phyloP scores from a whole-genome alignment of 2,797 vertebrate species.

The Sphenodon punctatus region DNA sequence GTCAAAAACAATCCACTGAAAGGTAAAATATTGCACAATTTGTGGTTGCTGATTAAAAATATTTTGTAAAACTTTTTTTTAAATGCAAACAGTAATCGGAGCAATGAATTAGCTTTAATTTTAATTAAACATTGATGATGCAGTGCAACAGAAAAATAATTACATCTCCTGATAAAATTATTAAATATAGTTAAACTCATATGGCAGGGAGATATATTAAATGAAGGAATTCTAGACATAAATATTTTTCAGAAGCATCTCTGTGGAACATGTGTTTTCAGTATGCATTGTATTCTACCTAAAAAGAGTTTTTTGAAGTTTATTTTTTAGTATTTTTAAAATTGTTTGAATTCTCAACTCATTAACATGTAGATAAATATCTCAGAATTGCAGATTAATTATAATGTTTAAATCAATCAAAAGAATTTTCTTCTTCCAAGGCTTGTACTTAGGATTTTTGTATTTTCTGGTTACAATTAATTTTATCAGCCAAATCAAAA shows the following conservation, averaged over 20 bases:
- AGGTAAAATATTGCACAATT: constrained; percentile 36
- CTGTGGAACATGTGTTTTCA: not conserved
- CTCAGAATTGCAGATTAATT: not conserved
- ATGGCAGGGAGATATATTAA: constrained; percentile 17
- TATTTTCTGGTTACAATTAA: not conserved
- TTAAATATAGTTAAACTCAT: not conserved
- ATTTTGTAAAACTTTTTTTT: constrained; percentile 42
- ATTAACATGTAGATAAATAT: not conserved
- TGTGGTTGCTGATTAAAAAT: constrained; percentile 31
- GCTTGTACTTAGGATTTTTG: not conserved
- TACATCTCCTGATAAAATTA: constrained; percentile 16
- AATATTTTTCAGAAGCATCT: not conserved
- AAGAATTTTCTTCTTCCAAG: not conserved
- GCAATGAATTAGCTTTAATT: constrained; percentile 26
- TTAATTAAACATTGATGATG: constrained; percentile 49
- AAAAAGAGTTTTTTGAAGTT: not conserved
- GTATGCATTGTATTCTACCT: not conserved
- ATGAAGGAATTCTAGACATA: not conserved
- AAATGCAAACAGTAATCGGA: constrained; percentile 40
- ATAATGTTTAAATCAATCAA: not conserved
- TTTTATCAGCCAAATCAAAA: not conserved
- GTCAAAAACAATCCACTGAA: not conserved
- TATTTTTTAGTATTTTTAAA: not conserved
- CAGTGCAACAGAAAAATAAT: constrained; percentile 2
- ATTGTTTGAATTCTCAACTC: not conserved